These are phyloP conservation scores for Rhingia rostrata DNA, from an alignment of 2,888 invertebrate genomes.

Conservation along the genomic window DNA sequence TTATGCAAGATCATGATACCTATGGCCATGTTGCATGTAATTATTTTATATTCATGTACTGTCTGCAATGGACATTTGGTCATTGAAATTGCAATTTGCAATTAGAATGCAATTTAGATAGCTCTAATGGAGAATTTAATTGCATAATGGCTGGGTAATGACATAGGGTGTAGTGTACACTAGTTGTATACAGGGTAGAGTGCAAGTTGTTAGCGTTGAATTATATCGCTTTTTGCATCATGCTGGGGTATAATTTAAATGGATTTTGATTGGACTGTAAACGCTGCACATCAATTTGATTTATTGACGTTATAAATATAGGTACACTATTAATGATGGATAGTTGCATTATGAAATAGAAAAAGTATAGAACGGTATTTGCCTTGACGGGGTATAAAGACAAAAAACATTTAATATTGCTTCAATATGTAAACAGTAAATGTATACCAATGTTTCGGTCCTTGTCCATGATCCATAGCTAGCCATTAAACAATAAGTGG, in stretches of 20 bases:
- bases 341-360: no score
- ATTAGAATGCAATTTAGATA: conserved; percentile 74
- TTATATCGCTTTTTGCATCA: conserved; percentile 1
- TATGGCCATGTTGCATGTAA: conserved; percentile 33
- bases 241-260: neutral
- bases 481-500: no score
- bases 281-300: no score
- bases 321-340: no score
- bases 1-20: conserved; percentile 63
- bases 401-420: no score
- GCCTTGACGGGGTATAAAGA: no score
- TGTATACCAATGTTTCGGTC: no score
- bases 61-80: conserved; percentile 49
- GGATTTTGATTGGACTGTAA: neutral
- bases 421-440: no score
- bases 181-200: neutral
- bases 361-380: no score
- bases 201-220: conserved; percentile 41
- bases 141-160: conserved; percentile 61
- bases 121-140: conserved; percentile 45
- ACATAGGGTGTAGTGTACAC: conserved; percentile 9
- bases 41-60: conserved; percentile 64
- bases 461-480: no score
- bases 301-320: no score
- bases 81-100: conserved; percentile 69